Conservation (phyloP, 2,888 invertebrate genomes). For the Cataglyphis cursor region DNA sequence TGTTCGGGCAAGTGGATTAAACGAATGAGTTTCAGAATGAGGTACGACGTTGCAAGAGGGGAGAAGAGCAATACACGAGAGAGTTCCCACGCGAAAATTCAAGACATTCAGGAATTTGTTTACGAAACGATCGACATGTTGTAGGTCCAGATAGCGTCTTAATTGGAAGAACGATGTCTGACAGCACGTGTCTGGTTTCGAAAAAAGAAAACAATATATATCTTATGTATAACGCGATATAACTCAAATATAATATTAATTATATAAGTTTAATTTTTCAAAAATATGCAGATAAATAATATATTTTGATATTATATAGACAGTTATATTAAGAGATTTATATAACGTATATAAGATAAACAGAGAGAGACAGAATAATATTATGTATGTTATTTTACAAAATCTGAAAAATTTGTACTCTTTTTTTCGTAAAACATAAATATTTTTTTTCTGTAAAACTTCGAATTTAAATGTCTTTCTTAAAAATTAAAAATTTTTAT, state of each 20-base stretch:
- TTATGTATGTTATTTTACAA: not conserved
- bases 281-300: not conserved
- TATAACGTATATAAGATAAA: not conserved
- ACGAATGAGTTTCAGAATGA: slow-evolving; percentile 20
- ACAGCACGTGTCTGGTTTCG: slow-evolving; percentile 3
- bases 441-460: not conserved
- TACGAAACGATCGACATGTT: not conserved
- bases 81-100: slow-evolving; percentile 21
- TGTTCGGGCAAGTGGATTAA: slow-evolving; percentile 38
- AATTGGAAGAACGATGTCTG: slow-evolving; percentile 11
- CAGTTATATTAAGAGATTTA: not conserved
- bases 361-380: not conserved
- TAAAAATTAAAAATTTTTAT: not conserved
- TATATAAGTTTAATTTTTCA: not conserved
- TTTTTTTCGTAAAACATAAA: not conserved
- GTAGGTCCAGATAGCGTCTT: not conserved
- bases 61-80: not conserved
- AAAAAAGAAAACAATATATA: not conserved
- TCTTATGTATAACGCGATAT: too few relatives aligned
- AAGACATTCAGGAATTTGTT: slow-evolving; percentile 18
- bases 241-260: not conserved
- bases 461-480: not conserved
- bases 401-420: not conserved
- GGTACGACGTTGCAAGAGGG: slow-evolving; percentile 8
- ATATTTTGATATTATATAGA: not conserved